These are phyloP conservation scores for Bruchidius siliquastri DNA, from an alignment of 2,888 invertebrate genomes.

Conservation along the genomic window DNA sequence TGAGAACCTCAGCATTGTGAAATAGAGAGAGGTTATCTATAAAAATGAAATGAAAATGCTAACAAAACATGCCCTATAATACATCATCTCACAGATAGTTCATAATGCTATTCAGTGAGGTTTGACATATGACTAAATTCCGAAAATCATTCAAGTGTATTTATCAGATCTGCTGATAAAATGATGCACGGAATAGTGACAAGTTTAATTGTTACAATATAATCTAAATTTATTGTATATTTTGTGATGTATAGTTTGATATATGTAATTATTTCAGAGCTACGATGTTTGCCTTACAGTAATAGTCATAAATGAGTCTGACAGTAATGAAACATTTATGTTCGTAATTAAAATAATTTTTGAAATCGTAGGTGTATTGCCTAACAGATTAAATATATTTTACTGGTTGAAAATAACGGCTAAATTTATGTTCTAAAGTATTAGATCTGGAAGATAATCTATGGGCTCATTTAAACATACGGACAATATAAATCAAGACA, in stretches of 20 bases:
- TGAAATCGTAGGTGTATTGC: neutral
- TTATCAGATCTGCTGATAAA: too few relatives aligned
- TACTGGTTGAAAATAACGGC: neutral
- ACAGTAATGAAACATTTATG: neutral
- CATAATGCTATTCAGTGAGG: too few relatives aligned
- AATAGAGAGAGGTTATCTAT: too few relatives aligned
- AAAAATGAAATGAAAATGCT: too few relatives aligned
- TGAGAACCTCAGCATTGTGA: too few relatives aligned
- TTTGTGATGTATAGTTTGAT: neutral
- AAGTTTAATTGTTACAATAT: too few relatives aligned
- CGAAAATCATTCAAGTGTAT: too few relatives aligned
- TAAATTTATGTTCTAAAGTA: neutral
- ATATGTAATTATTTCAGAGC: neutral
- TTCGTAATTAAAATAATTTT: neutral
- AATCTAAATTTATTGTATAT: neutral
- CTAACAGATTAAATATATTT: neutral
- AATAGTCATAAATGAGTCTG: neutral
- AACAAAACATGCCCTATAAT: too few relatives aligned
- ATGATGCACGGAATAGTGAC: too few relatives aligned
- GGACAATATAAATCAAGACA: neutral
- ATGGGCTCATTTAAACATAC: neutral
- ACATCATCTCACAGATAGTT: too few relatives aligned
- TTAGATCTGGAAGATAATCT: neutral
- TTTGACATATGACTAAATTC: too few relatives aligned
- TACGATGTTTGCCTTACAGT: neutral